Evolutionary conservation across 2,797 vertebrate genomes (phyloP).

Genomic region (Ptychadena robeensis): DNA sequence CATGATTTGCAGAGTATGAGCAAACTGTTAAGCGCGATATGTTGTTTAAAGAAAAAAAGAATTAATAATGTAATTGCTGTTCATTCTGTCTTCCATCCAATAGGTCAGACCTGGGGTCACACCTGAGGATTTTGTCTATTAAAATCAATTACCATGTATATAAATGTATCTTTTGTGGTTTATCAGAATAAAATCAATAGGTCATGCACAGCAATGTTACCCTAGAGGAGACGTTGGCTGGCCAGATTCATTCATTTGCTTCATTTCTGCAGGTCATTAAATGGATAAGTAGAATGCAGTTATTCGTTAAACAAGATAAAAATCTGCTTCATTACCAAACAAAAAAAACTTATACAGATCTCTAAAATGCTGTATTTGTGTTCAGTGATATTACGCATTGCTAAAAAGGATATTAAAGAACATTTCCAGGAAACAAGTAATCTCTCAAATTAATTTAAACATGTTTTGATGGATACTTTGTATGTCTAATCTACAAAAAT

Average conservation of each 20-base stretch:
- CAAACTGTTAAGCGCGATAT: neutral
- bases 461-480: neutral
- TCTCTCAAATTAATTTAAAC: neutral
- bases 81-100: neutral
- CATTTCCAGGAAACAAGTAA: neutral
- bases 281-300: neutral
- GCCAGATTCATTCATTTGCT: neutral
- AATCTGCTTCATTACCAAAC: neutral
- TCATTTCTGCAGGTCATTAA: neutral
- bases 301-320: neutral
- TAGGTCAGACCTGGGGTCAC: neutral
- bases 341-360: neutral
- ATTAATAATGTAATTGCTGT: neutral
- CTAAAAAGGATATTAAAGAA: neutral
- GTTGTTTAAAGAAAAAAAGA: neutral
- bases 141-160: constrained; percentile 20
- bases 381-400: neutral
- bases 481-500: too few relatives aligned
- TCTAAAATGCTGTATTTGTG: neutral
- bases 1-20: neutral
- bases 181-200: constrained; percentile 46
- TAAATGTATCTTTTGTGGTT: constrained; percentile 24
- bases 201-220: constrained; percentile 1
- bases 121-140: neutral
- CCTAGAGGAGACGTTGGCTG: constrained; percentile 14